Evolutionary conservation across 2,888 invertebrate species (phyloP).

Genomic region (Fragum fragum): DNA sequence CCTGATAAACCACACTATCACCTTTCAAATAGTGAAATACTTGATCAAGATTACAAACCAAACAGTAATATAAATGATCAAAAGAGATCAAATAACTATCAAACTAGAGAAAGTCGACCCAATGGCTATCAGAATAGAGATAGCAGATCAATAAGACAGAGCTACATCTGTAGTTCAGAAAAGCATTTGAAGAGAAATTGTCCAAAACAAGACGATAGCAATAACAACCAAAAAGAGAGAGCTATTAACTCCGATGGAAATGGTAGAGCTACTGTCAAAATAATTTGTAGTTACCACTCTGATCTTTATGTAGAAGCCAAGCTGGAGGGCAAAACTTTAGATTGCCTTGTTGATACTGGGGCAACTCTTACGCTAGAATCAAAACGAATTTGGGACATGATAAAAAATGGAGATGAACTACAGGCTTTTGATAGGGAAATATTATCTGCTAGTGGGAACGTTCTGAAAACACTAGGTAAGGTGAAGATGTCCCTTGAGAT

Average conservation of each 20-base stretch:
- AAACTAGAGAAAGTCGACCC: not conserved
- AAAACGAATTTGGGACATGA: not conserved
- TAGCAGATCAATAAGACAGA: not conserved
- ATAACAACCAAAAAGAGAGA: not conserved
- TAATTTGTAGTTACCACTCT: too few species aligned
- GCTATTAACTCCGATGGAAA: not conserved
- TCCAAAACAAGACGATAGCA: not conserved
- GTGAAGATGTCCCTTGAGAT: not conserved
- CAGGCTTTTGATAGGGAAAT: not conserved
- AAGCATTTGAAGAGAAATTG: conserved; percentile 10
- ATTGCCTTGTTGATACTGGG: conserved; percentile 32
- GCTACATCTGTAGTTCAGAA: conserved; percentile 24
- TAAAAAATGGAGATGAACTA: not conserved
- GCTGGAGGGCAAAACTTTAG: too few species aligned
- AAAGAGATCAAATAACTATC: too few species aligned
- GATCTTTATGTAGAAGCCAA: too few species aligned
- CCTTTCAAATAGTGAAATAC: not conserved
- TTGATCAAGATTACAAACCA: not conserved
- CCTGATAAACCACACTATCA: too few species aligned
- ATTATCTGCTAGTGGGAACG: conserved; percentile 17
- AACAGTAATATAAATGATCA: too few species aligned
- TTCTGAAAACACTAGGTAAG: conserved; percentile 1
- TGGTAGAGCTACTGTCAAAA: too few species aligned
- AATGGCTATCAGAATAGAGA: not conserved
- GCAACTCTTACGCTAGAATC: conserved; percentile 31